Base-by-base conservation (phyloP, 2,888 invertebrate genomes). In the Carterocephalus palaemon region DNA sequence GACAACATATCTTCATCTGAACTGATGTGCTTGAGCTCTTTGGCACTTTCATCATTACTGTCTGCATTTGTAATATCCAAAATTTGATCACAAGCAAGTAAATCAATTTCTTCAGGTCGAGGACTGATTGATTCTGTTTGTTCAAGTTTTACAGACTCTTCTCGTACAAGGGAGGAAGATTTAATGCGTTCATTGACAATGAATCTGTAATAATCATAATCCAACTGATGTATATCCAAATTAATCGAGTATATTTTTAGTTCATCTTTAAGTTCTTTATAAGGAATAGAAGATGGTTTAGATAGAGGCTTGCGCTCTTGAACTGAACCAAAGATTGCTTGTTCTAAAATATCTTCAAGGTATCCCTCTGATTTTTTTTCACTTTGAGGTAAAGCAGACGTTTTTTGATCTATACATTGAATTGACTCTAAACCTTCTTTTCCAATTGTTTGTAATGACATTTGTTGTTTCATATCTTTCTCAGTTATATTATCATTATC, bases 311-410 rank as follows among this genome's bases (percentile, higher is more conserved):
- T 88, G 28, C 90, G 75, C 56, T 89, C 80, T 77, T 90, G 89
- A 6, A 91, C 89, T 5, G 90, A 91, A 28, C 90, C 90, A 63
- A 91, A 91, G 52, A 91, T 89, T 2, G 83, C 89, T 71, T 88
- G 85, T 69, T 90, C 90, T 7, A 83, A 46, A 34, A 72, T 54
- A 13, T 67, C 62, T 6, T 67, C 60, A 13, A 67, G 57, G 33
- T 66, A 60, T 36, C 56, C 59, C 59, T 69, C 64, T 24, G 32
- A 22, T 5, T 48, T 50, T 17, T 5, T 36, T 20, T 39, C 19
- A 28, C 10, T 15, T 28, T 28, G 5, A n/a, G n/a, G n/a, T n/a
- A n/a, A n/a, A n/a, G n/a, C n/a, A n/a, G n/a, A n/a, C n/a, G n/a
- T n/a, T n/a, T n/a, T n/a, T n/a, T n/a, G n/a, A n/a, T n/a, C n/a